Base-by-base conservation (phyloP, 1,140 invertebrate genomes). In the Ceratosolen fusciceps region DNA sequence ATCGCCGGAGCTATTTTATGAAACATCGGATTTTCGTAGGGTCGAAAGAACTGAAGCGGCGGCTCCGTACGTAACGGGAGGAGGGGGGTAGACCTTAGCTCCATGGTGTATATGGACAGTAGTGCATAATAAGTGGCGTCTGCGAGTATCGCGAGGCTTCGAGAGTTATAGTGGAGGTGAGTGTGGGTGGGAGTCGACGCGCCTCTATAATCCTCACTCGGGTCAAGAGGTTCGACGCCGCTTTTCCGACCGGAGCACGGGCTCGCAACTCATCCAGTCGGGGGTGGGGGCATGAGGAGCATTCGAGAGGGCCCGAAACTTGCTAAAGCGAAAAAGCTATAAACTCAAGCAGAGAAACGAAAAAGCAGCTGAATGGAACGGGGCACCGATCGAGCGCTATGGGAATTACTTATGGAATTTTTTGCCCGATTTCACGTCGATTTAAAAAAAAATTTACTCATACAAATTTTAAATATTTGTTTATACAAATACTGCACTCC, bases 111-210 rank as follows among this genome's bases (percentile, higher is more conserved):
- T 67, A 76, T n/a, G n/a, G 68, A 77, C 24, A 54, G 43, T 34
- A 43, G 21, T 16, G 24, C 68, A 77, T 49, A 77, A 70, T 68
- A 70, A 65, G 47, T 21, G 34, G 49, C 1, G 21, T 0, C 58
- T 60, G 34, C 0, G 16, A 31, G 49, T 72, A 9, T 49, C 2
- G 19, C 14, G 60, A 34, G 49, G 1, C 31, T 34, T 77, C 76
- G 39, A 78, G 68, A 72, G 43, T 67, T 31, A 49, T 72, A n/a
- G n/a, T 39, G 65, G 49, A 52, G 54, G 58, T 21, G 65, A 77
- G 39, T 43, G 39, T 52, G 67, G 47, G 39, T 47, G 31, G 54
- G 31, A 34, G 26, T n/a, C 14, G 21, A 49, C n/a, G 54, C 31
- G 10, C 49, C 49, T 14, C 10, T 52, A 21, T 52, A 43, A 7